A percentile compares a stretch with the other conserved stretches of the same genome.
phyloP scores from a whole-genome alignment of 2,888 invertebrate genomes.

The Dichetophora obliterata region DNA sequence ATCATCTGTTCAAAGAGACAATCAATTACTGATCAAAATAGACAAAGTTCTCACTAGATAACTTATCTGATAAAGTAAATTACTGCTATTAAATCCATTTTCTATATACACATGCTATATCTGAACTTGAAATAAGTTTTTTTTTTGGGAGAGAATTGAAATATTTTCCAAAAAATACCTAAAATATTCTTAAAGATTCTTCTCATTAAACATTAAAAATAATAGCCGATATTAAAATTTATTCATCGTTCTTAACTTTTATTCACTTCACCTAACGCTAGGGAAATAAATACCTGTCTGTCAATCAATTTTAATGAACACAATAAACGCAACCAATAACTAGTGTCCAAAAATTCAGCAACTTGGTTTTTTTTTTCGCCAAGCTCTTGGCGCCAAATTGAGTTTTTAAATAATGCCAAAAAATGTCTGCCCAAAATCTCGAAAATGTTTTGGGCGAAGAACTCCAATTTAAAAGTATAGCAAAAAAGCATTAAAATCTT shows the following conservation, averaged over 20 bases:
- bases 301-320: constrained; percentile 36
- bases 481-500: background rate
- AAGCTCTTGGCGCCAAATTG: constrained; percentile 24
- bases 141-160: no score
- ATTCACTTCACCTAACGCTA: background rate
- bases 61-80: no score
- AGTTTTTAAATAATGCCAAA: background rate
- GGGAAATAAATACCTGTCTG: background rate
- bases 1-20: no score
- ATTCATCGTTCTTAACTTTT: background rate
- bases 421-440: background rate
- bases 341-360: constrained; percentile 2
- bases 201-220: background rate
- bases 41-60: no score
- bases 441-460: background rate
- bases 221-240: background rate
- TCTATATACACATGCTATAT: no score
- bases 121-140: no score
- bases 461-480: background rate
- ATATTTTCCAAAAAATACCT: background rate
- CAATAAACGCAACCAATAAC: background rate
- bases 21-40: no score
- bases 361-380: background rate
- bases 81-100: no score
- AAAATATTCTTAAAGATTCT: background rate